Base-by-base conservation (phyloP, 2,113 vertebrate species). In the Ammospiza caudacuta region DNA sequence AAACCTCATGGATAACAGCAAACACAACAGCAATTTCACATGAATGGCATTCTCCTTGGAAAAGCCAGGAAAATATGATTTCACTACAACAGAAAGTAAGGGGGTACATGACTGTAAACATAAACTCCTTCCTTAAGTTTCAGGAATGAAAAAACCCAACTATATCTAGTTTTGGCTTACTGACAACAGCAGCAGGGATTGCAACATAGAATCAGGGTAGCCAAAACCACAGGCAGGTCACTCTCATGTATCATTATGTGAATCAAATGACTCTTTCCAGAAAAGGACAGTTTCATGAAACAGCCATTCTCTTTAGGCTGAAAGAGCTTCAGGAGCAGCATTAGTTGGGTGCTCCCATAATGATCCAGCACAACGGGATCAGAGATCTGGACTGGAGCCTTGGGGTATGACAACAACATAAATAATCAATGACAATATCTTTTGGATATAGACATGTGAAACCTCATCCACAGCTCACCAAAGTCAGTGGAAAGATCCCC, bases 371-470 rank as follows among this genome's bases (percentile, higher is more conserved):
- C 63, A 82, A 72, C 14, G 46, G 23, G 27, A 83, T 55, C 80
- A 82, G 81, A 68, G 66, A 67, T 41, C 57, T 25, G 5, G 11
- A 54, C 51, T 59, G 62, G 52, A 80, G 83, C 83, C 83, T 85
- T 52, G 28, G 83, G 89, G 62, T 49, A 73, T 10, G n/a, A 55
- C 0, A 11, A n/a, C 47, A 86, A 63, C 37, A 91, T 94, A 92
- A 96, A 95, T 92, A 95, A 95, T 76, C 37, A 76, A 94, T 78
- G 62, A 58, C 46, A 72, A 41, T 13, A 37, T 59, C 55, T 74
- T 95, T 90, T 91, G 51, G 63, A 33, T 73, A 43, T 7, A 55
- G 54, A 83, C 67, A 55, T 18, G 28, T 54, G 62, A 49, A 61
- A 79, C n/a, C 29, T 35, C 66, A 67, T 43, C 59, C 74, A 77